These are phyloP conservation scores for Chrysopa pallens DNA, from an alignment of 1,140 invertebrate species.

Conservation along the genomic window DNA sequence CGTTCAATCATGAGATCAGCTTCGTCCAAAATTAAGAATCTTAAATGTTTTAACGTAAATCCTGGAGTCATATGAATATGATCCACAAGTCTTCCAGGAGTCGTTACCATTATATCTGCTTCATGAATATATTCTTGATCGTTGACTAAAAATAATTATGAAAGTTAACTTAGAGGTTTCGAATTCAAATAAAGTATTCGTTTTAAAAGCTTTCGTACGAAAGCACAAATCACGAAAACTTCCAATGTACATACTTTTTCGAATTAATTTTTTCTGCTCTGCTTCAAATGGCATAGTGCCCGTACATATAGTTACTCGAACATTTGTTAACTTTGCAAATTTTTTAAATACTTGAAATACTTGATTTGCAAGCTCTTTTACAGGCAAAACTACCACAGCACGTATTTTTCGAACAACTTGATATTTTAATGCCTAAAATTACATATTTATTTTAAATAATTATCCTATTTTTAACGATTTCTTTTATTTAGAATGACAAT, in stretches of 20 bases:
- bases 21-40: conserved; percentile 88
- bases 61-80: conserved; percentile 75
- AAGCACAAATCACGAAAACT: not conserved
- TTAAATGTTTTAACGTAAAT: conserved; percentile 61
- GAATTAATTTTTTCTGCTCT: conserved; percentile 59
- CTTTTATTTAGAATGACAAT: too few relatives aligned
- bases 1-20: conserved; percentile 87
- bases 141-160: not conserved
- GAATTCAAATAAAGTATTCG: conserved; percentile 19
- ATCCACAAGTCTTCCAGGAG: conserved; percentile 82
- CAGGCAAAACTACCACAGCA: conserved; percentile 79
- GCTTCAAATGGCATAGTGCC: conserved; percentile 50
- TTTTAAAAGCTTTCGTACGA: not conserved
- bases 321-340: conserved; percentile 47
- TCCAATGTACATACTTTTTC: conserved; percentile 32
- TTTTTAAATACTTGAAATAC: conserved; percentile 67
- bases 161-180: conserved; percentile 22
- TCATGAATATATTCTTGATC: conserved; percentile 20
- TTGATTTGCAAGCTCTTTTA: conserved; percentile 79
- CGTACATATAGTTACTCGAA: conserved; percentile 56
- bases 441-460: too few relatives aligned
- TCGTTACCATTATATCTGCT: conserved; percentile 83
- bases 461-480: too few relatives aligned
- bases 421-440: conserved; percentile 21
- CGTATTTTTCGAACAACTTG: conserved; percentile 39